phyloP scores from a whole-genome alignment of 2,113 vertebrate genomes.

The Entomyzon cyanotis region DNA sequence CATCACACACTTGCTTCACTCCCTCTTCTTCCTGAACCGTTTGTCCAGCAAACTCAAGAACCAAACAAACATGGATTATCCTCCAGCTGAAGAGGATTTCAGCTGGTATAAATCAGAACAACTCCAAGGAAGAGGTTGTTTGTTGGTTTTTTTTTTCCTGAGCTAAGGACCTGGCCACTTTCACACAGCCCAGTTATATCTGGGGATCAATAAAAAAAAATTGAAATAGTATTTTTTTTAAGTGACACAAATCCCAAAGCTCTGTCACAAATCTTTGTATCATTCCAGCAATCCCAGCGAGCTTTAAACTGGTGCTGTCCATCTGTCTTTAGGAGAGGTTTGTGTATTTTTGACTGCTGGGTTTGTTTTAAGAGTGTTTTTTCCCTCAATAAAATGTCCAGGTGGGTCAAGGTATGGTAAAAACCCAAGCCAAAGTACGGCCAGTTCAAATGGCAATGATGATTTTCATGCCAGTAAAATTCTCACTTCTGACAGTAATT shows the following conservation, averaged over 20 bases:
- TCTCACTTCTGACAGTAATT: not conserved
- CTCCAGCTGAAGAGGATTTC: not conserved
- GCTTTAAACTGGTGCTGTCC: not conserved
- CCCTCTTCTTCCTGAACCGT: not conserved
- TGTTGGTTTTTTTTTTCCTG: not conserved
- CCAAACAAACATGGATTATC: constrained; percentile 22
- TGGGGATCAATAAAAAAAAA: not conserved
- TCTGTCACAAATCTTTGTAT: not conserved
- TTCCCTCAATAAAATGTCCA: not conserved
- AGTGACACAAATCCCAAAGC: not conserved
- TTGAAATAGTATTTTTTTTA: not conserved
- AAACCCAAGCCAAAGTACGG: not conserved
- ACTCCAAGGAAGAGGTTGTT: not conserved
- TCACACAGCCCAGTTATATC: not conserved
- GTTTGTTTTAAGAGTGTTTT: not conserved
- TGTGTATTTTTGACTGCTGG: not conserved
- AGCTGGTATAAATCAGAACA: constrained; percentile 3
- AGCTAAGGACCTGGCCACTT: not conserved
- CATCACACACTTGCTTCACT: not conserved
- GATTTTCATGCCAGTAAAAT: not conserved
- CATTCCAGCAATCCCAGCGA: not conserved
- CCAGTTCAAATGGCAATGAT: not conserved
- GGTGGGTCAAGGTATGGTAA: not conserved
- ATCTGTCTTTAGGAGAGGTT: not conserved
- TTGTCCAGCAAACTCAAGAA: constrained; percentile 13